These are phyloP conservation scores for Chamaetylas fuelleborni DNA, from an alignment of 2,113 vertebrate species.

Conservation along the genomic window DNA sequence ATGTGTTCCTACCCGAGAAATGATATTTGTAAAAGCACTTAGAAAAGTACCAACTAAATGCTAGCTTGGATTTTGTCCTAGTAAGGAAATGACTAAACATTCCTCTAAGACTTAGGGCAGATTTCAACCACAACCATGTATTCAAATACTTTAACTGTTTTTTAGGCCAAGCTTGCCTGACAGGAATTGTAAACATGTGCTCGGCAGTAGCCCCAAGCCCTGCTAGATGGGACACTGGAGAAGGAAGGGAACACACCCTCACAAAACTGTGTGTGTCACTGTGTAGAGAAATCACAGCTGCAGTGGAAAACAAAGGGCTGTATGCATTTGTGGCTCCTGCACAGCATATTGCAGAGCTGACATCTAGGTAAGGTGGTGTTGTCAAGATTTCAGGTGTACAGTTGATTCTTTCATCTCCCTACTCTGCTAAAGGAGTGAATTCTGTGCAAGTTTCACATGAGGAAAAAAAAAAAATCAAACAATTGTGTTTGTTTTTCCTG, in stretches of 20 bases:
- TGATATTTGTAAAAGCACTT: slow-evolving; percentile 25
- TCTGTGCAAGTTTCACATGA: not conserved
- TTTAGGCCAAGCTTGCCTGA: slow-evolving; percentile 34
- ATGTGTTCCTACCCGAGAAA: not conserved
- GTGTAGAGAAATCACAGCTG: slow-evolving; percentile 12
- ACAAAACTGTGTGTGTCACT: not conserved
- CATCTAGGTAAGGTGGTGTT: not conserved
- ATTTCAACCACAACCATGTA: slow-evolving; percentile 40
- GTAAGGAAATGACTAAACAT: slow-evolving; percentile 37
- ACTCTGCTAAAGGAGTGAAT: not conserved
- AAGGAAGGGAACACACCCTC: not conserved
- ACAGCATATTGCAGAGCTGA: not conserved
- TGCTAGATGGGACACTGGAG: slow-evolving; percentile 23
- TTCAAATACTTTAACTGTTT: slow-evolving; percentile 28
- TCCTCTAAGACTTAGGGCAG: not conserved
- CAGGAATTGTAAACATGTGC: slow-evolving; percentile 31
- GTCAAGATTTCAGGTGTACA: not conserved
- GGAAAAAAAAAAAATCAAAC: not conserved
- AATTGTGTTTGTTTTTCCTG: not conserved
- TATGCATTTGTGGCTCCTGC: not conserved
- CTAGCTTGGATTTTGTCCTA: slow-evolving; percentile 43
- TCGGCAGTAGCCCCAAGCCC: not conserved
- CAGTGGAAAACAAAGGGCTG: not conserved
- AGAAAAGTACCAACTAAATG: not conserved
- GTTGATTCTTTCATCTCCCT: not conserved